Conservation (phyloP, 2,797 vertebrate genomes). For the Gymnothorax reevesii region DNA sequence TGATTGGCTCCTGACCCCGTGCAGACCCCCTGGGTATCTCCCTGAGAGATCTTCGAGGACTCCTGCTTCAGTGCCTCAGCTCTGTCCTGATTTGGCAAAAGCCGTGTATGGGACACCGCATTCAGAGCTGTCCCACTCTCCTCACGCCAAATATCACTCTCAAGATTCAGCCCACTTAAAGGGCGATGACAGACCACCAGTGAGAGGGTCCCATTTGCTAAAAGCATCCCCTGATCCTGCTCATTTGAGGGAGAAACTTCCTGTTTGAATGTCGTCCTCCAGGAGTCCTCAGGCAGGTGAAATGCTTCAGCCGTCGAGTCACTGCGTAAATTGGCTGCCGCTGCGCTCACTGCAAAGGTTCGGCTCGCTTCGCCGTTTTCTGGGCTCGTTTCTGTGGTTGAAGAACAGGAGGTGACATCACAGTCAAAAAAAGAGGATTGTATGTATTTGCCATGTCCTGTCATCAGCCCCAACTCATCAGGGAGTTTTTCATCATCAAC, state of each 20-base stretch:
- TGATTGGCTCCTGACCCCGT: conserved; percentile 29
- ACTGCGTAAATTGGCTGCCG: conserved; percentile 35
- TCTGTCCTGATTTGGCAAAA: conserved; percentile 41
- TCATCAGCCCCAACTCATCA: neutral
- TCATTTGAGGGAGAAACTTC: conserved; percentile 35
- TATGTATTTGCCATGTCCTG: neutral
- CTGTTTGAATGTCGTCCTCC: neutral
- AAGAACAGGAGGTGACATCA: neutral
- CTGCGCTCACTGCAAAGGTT: conserved; percentile 31
- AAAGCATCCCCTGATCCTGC: neutral
- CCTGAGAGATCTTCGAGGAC: neutral
- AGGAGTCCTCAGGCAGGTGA: conserved; percentile 37
- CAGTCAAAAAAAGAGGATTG: neutral
- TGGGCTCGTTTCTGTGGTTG: neutral
- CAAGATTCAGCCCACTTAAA: neutral
- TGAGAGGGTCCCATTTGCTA: neutral
- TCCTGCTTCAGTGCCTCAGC: conserved; percentile 45
- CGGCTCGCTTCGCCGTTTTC: neutral
- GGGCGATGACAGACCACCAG: neutral
- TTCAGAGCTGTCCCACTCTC: conserved; percentile 15
- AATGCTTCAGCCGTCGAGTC: conserved; percentile 62
- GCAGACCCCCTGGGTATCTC: conserved; percentile 21
- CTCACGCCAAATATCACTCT: neutral
- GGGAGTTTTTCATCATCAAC: neutral
- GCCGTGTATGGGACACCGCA: conserved; percentile 44